A percentile compares a stretch with the other conserved stretches of the same genome.
phyloP scores from a whole-genome alignment of 1,140 invertebrate genomes.

The Pseudomyrmex cubaensis region DNA sequence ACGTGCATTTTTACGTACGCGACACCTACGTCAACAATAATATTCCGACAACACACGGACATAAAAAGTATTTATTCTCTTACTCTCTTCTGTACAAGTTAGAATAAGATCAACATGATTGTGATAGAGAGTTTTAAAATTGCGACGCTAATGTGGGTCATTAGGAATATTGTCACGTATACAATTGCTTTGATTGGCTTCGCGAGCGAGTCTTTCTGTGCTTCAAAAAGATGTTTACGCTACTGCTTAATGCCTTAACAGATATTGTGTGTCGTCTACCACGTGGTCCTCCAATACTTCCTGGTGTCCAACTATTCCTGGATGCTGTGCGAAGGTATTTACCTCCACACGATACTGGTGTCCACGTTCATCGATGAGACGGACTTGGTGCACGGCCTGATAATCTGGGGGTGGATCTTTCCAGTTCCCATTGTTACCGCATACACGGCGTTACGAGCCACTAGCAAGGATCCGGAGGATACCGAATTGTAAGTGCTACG shows the following conservation, averaged over 20 bases:
- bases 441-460: constrained; percentile 88
- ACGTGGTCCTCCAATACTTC: constrained; percentile 95
- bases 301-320: constrained; percentile 97
- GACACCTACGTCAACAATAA: no score
- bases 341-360: constrained; percentile 96
- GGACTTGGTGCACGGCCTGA: constrained; percentile 92
- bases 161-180: no score
- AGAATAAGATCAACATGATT: no score
- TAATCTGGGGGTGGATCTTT: constrained; percentile 93
- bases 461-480: constrained; percentile 85
- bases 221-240: neutral
- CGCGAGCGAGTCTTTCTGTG: neutral
- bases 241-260: constrained; percentile 81
- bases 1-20: no score
- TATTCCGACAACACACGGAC: no score
- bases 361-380: constrained; percentile 95
- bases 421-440: constrained; percentile 90
- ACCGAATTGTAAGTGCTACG: constrained; percentile 87
- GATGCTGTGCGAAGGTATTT: constrained; percentile 97
- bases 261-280: constrained; percentile 92
- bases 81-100: no score
- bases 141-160: no score
- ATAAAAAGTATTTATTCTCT: no score
- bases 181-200: neutral
- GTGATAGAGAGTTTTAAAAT: no score